Percentiles rank a stretch among this genome's conserved stretches.
Evolutionary conservation across 2,113 vertebrate genomes (phyloP).

Genomic region (Dolichotis patagonum): DNA sequence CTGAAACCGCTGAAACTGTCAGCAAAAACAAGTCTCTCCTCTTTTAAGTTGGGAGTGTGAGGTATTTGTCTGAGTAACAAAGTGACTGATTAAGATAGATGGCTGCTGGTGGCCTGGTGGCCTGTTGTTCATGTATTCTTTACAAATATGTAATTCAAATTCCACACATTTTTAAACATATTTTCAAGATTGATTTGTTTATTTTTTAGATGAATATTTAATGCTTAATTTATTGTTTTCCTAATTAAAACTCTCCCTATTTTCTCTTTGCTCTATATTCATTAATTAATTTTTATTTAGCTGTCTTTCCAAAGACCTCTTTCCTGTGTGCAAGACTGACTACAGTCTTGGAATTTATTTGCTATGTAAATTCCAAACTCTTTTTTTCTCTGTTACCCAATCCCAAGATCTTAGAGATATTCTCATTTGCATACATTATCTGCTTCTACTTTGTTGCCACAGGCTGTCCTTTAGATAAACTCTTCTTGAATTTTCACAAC

Average conservation of each 20-base stretch:
- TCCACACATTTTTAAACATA: not conserved
- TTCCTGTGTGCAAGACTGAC: not conserved
- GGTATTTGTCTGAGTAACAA: not conserved
- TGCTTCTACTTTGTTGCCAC: not conserved
- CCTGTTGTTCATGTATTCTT: not conserved
- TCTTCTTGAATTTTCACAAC: not conserved
- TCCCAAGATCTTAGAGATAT: not conserved
- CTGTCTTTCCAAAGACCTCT: not conserved
- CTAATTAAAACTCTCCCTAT: not conserved
- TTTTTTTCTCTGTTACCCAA: not conserved
- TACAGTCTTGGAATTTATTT: not conserved
- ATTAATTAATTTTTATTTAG: not conserved
- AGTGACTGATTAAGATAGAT: not conserved
- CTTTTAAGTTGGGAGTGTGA: not conserved
- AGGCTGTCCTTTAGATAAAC: not conserved
- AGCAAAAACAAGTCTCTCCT: not conserved
- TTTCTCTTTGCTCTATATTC: not conserved
- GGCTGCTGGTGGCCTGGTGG: not conserved
- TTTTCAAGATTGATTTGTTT: not conserved
- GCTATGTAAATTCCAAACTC: not conserved
- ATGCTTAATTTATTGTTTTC: not conserved
- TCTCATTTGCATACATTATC: not conserved
- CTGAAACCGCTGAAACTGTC: not conserved
- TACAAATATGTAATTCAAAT: not conserved
- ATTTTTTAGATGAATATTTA: not conserved